phyloP scores from a whole-genome alignment of 2,797 vertebrate genomes.

The Cossypha polioptera region DNA sequence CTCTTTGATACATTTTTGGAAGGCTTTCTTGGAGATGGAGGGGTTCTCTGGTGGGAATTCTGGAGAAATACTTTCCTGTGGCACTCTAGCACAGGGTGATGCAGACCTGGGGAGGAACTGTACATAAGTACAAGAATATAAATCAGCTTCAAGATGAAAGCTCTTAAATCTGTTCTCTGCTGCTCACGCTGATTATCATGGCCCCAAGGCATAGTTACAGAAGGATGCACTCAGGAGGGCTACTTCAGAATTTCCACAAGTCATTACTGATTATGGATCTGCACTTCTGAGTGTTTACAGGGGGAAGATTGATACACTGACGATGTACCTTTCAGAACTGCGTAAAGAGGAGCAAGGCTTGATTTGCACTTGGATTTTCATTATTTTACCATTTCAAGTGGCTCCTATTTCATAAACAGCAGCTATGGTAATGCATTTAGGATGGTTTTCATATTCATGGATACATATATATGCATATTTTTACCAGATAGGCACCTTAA shows the following conservation, averaged over 20 bases:
- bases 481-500: neutral
- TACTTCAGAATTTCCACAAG: constrained; percentile 46
- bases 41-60: neutral
- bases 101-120: neutral
- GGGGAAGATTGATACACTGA: neutral
- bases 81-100: neutral
- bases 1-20: neutral
- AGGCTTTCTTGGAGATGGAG: neutral
- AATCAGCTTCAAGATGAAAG: constrained; percentile 49
- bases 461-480: neutral
- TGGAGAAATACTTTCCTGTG: neutral
- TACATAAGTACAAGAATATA: neutral
- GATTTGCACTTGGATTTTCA: neutral
- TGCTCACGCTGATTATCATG: constrained; percentile 15
- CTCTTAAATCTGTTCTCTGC: constrained; percentile 26
- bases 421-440: neutral
- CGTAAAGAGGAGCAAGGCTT: neutral
- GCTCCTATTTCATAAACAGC: neutral
- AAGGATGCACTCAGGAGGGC: constrained; percentile 23
- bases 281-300: constrained; percentile 21
- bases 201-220: constrained; percentile 17
- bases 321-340: neutral
- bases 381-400: neutral
- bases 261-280: constrained; percentile 25
- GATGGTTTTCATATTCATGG: neutral